phyloP scores from a whole-genome alignment of 2,797 vertebrate species.

The Rhynchotus rufescens region DNA sequence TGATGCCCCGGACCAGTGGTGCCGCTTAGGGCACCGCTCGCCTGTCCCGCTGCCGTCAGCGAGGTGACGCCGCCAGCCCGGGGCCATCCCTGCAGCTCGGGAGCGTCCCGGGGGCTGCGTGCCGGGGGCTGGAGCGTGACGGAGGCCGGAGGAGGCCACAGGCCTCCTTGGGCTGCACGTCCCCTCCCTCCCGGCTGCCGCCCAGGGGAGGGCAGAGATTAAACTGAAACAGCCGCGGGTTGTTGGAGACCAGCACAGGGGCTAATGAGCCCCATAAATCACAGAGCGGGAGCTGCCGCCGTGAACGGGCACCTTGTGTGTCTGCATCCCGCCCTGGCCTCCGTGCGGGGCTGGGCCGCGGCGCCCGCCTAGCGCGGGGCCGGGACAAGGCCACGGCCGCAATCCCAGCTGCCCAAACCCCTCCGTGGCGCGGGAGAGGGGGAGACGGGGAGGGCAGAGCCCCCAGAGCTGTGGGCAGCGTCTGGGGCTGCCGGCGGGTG shows the following conservation, averaged over 20 bases:
- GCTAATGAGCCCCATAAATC: conserved; percentile 59
- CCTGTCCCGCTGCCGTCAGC: too few relatives aligned
- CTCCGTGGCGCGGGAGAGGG: rapidly evolving
- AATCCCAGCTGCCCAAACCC: conserved; percentile 28
- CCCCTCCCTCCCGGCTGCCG: conserved; percentile 24
- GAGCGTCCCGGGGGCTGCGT: not conserved
- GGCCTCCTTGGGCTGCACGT: not conserved
- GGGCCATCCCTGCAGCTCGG: too few relatives aligned
- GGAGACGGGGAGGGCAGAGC: not conserved
- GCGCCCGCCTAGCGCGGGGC: too few relatives aligned
- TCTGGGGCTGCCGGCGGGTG: not conserved
- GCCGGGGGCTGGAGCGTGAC: too few relatives aligned
- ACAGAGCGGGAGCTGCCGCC: rapidly evolving
- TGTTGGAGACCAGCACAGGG: not conserved
- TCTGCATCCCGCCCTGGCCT: not conserved
- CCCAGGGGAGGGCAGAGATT: conserved; percentile 10
- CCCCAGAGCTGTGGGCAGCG: not conserved
- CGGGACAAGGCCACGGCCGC: rapidly evolving
- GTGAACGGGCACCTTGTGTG: not conserved
- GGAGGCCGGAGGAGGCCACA: too few relatives aligned
- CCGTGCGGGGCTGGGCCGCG: too few relatives aligned
- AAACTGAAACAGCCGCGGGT: conserved; percentile 51
- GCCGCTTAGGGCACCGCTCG: too few relatives aligned
- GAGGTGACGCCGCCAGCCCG: too few relatives aligned
- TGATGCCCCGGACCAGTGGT: too few relatives aligned